phyloP scores from a whole-genome alignment of 2,113 vertebrate genomes.

The Abramis brama region DNA sequence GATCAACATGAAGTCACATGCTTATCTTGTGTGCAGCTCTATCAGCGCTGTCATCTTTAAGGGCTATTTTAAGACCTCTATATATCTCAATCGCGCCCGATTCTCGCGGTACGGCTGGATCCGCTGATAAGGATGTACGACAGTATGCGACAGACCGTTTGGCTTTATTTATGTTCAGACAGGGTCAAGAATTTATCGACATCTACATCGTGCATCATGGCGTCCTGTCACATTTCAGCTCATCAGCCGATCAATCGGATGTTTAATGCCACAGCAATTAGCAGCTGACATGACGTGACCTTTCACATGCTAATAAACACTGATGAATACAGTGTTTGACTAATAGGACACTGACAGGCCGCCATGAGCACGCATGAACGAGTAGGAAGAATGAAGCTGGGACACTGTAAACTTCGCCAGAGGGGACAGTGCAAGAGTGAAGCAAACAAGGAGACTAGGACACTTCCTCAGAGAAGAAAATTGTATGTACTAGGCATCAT shows the following conservation, averaged over 20 bases:
- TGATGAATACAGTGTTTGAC: conserved; percentile 6
- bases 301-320: conserved; percentile 24
- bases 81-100: conserved; percentile 19
- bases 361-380: background rate
- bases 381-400: background rate
- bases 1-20: conserved; percentile 35
- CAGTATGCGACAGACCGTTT: background rate
- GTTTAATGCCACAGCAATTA: background rate
- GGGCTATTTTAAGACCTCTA: conserved; percentile 45
- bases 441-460: background rate
- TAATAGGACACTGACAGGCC: background rate
- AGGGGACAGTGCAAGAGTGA: background rate
- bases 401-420: background rate
- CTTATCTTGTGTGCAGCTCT: conserved; percentile 31
- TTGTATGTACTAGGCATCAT: background rate
- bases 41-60: conserved; percentile 44
- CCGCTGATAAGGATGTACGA: conserved; percentile 23
- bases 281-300: background rate
- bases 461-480: background rate
- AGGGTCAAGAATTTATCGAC: conserved; percentile 3
- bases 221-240: background rate
- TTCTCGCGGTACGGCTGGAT: background rate
- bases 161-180: conserved; percentile 24
- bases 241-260: background rate
- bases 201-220: background rate